phyloP scores from a whole-genome alignment of 2,113 vertebrate species.

The Numenius arquata region DNA sequence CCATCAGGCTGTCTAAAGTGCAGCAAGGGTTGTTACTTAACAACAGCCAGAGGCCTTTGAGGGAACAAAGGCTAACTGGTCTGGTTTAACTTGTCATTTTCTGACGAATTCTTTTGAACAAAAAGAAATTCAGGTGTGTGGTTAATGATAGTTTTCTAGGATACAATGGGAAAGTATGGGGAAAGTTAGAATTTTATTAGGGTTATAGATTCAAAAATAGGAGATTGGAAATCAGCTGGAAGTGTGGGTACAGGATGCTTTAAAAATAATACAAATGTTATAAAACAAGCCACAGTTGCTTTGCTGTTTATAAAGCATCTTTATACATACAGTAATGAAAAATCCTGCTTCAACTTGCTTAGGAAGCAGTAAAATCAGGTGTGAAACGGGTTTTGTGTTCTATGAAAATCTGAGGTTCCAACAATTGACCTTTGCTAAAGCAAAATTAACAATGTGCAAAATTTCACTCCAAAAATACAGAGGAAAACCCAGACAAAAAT shows the following conservation, averaged over 20 bases:
- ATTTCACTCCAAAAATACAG: background rate
- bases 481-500: background rate
- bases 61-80: background rate
- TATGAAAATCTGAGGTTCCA: background rate
- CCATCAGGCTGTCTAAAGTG: background rate
- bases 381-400: background rate
- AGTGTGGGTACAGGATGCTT: background rate
- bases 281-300: background rate
- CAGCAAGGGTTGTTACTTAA: background rate
- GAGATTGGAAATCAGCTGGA: background rate
- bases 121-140: background rate
- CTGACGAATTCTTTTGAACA: constrained; percentile 1
- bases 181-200: background rate
- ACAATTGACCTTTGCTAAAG: background rate
- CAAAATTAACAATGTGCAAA: background rate
- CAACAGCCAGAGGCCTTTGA: background rate
- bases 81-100: constrained; percentile 18
- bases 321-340: background rate
- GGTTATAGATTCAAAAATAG: background rate
- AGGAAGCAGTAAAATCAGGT: background rate
- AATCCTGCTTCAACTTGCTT: background rate
- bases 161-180: background rate
- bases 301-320: constrained; percentile 1
- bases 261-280: background rate
- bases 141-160: background rate